phyloP scores from a whole-genome alignment of 2,888 invertebrate species.

The Protonemura montana region DNA sequence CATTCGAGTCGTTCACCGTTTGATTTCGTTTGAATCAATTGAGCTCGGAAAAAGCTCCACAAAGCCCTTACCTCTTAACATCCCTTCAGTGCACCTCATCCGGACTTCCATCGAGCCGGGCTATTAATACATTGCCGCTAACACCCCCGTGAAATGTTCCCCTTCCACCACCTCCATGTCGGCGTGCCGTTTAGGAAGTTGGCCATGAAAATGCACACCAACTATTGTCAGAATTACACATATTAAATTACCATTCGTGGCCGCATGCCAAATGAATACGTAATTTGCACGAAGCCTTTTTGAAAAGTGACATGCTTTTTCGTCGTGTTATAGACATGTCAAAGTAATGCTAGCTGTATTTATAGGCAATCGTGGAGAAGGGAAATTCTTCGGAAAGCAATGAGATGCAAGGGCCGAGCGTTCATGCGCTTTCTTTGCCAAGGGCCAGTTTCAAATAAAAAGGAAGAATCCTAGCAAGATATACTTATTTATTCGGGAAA shows the following conservation, averaged over 20 bases:
- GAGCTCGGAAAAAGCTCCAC: not conserved
- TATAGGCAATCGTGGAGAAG: not conserved
- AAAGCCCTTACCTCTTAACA: not conserved
- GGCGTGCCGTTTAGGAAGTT: not conserved
- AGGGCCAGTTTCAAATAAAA: not conserved
- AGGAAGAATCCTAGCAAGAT: not conserved
- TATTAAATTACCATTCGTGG: not conserved
- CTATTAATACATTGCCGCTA: not conserved
- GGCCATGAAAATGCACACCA: not conserved
- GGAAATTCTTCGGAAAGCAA: not conserved
- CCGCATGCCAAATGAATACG: not conserved
- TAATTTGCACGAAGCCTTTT: not conserved
- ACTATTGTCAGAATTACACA: not conserved
- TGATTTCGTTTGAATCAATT: conserved; percentile 12
- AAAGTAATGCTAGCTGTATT: not conserved
- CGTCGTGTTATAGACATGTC: not conserved
- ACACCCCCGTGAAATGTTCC: not conserved
- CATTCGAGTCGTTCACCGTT: not conserved
- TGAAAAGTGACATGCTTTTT: not conserved
- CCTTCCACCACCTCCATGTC: not conserved
- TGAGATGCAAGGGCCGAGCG: not conserved
- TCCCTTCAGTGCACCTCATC: not conserved
- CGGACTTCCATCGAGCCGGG: not conserved
- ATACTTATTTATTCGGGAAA: not conserved
- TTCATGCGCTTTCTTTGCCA: not conserved